Evolutionary conservation across 2,888 invertebrate species (phyloP), one percentile per base, ranked within the genome.

Genomic region (Meganola albula): DNA sequence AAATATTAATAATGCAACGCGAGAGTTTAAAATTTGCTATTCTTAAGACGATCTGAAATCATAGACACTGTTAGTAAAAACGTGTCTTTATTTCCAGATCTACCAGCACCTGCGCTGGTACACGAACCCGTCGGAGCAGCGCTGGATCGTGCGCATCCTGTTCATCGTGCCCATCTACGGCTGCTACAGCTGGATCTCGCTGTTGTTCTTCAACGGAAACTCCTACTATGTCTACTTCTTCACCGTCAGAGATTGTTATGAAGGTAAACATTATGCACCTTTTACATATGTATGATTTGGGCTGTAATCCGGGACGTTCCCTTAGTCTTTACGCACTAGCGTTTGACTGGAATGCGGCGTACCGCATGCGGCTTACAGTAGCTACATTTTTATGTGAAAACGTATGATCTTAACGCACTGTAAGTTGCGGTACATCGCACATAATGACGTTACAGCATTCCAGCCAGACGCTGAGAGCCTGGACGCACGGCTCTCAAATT

Each of bases 101-200:
- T 99, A 99, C 87, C 95, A 97, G 68, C 99, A 99, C 79, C 88
- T 99, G 45, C 92, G 98, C 76, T 99, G 96, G 94, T 99, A 99
- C 87, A 98, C 98, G 41, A 98, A 99, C 85, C 99, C 99, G 2
- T 93, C 97, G 44, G 99, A 99, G 83, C 99, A 99, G 87, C 91
- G 99, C 62, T 99, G 98, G 98, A 99, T 99, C 73, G 97, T 99
- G 28, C 91, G 99, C 58, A 99, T 99, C 65, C 88, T 99, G 53
- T 99, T 99, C 86, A 99, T 99, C 74, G 98, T 99, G 42, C 99
- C 99, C 45, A 98, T 99, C 64, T 99, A 99, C 80, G 97, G 97
- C 13, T 95, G 96, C 63, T 97, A 99, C 84, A 99, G 99, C 29
- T 99, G 99, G 98, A 93, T 99, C 59, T 97, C 97, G 66, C 89